Evolutionary conservation across 1,140 invertebrate species (phyloP).

Genomic region (Melipona quadrifasciata): DNA sequence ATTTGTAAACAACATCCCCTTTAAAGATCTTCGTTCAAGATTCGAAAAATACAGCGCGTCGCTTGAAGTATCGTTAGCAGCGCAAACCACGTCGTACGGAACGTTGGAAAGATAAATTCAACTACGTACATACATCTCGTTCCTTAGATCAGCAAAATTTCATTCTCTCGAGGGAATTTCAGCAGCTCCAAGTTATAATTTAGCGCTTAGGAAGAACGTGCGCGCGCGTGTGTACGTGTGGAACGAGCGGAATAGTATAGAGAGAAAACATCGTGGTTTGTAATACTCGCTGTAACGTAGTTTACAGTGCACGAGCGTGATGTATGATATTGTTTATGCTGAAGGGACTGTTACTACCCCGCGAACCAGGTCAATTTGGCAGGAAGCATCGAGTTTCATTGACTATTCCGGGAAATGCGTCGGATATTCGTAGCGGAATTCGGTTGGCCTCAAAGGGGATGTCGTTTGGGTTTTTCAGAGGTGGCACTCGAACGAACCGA

Average conservation of each 20-base stretch:
- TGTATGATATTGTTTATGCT: neutral
- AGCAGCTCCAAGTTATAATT: neutral
- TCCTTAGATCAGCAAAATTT: neutral
- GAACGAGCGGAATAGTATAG: no score
- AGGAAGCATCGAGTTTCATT: neutral
- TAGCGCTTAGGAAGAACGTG: neutral
- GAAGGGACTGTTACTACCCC: neutral
- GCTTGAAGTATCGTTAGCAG: accelerated
- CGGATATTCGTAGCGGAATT: neutral
- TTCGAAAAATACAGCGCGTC: neutral
- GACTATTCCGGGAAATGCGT: neutral
- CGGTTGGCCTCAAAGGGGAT: neutral
- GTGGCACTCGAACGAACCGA: neutral
- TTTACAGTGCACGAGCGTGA: conserved; percentile 1
- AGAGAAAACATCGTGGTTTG: neutral
- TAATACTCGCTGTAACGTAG: neutral
- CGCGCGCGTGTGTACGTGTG: no score
- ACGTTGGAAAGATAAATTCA: neutral
- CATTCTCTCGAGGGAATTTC: conserved; percentile 8
- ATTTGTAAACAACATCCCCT: no score
- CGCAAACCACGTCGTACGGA: neutral
- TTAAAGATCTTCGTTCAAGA: no score
- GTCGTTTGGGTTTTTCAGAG: no score
- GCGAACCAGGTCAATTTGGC: neutral
- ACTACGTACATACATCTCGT: no score